Conservation (phyloP, 2,797 vertebrate species). For the Sebastes oblongus region DNA sequence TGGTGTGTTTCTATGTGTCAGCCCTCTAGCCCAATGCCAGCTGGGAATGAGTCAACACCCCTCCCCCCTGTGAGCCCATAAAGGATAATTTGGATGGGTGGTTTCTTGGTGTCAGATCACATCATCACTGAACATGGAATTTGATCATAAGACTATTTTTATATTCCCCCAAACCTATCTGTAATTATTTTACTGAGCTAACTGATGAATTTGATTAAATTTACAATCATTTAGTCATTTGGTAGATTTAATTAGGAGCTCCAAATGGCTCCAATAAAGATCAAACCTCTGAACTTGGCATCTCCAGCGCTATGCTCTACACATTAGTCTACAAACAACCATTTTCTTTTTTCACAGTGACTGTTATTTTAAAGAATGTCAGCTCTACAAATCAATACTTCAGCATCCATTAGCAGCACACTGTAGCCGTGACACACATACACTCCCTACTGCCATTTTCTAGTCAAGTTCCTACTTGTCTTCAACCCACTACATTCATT, state of each 20-base stretch:
- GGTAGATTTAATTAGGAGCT: not conserved
- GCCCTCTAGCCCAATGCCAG: not conserved
- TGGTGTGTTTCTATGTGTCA: not conserved
- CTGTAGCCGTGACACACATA: not conserved
- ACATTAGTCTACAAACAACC: not conserved
- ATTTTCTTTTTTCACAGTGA: not conserved
- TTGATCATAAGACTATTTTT: not conserved
- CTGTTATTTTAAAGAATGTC: slow-evolving; percentile 7
- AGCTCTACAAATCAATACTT: slow-evolving; percentile 8
- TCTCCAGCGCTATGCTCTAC: not conserved
- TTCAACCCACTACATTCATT: not conserved
- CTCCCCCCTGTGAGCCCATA: no score
- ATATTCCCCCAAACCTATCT: not conserved
- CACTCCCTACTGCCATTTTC: not conserved
- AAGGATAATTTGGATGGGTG: not conserved
- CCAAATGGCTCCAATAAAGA: not conserved
- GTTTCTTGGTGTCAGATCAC: not conserved
- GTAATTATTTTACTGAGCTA: not conserved
- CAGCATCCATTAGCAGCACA: not conserved
- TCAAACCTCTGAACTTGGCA: not conserved
- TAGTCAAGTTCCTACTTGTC: not conserved
- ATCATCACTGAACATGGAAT: not conserved
- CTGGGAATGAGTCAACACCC: no score
- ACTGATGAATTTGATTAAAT: not conserved
- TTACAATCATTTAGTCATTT: not conserved